phyloP scores from a whole-genome alignment of 2,888 invertebrate species.

The Acronicta psi region DNA sequence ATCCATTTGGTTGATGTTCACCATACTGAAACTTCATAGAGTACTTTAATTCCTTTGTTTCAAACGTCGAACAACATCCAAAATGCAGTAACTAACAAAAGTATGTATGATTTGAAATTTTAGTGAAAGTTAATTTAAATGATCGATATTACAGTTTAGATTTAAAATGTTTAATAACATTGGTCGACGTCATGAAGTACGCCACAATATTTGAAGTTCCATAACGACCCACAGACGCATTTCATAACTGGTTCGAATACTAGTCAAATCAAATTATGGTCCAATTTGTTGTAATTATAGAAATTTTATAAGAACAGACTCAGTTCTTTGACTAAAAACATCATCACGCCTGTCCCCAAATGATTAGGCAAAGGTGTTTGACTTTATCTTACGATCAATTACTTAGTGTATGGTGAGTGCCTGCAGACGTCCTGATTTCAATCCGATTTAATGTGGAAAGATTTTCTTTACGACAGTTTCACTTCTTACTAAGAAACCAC shows the following conservation, averaged over 20 bases:
- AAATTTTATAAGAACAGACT: too few species aligned
- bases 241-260: conserved; percentile 13
- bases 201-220: conserved; percentile 6
- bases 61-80: conserved; percentile 21
- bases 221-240: conserved; percentile 5
- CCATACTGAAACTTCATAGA: conserved; percentile 1
- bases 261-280: conserved; percentile 17
- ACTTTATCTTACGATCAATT: conserved; percentile 11
- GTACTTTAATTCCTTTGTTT: background rate
- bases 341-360: too few species aligned
- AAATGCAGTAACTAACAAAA: conserved; percentile 22
- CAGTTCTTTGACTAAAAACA: too few species aligned
- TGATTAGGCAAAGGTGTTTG: too few species aligned
- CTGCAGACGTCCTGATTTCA: conserved; percentile 3
- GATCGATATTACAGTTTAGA: background rate
- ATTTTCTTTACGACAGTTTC: too few species aligned
- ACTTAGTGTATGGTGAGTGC: conserved; percentile 1
- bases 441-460: background rate
- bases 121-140: background rate
- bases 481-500: too few species aligned
- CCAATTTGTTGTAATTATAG: too few species aligned
- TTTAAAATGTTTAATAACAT: conserved; percentile 14
- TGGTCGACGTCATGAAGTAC: conserved; percentile 12
- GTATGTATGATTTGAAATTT: background rate
- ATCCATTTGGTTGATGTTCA: conserved; percentile 47